phyloP scores from a whole-genome alignment of 2,888 invertebrate genomes.

The Molorchus minor region DNA sequence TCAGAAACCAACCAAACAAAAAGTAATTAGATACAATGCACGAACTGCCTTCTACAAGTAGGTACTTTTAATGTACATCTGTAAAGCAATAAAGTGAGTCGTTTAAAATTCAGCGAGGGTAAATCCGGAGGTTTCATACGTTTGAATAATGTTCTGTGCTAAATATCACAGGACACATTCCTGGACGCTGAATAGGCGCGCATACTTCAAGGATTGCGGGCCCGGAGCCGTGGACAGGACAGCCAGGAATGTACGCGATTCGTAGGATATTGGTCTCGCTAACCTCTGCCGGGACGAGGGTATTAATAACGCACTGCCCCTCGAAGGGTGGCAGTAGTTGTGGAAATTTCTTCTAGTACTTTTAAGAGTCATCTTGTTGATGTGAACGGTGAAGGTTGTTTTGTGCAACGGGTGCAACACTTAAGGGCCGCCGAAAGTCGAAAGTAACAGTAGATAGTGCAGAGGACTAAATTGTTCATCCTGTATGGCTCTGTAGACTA shows the following conservation, averaged over 20 bases:
- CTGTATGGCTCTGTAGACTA: too few relatives aligned
- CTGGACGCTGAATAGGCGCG: constrained; percentile 48
- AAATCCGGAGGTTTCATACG: constrained; percentile 48
- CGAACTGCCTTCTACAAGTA: too few relatives aligned
- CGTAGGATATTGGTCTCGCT: constrained; percentile 41
- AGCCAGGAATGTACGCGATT: constrained; percentile 51
- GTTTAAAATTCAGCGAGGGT: constrained; percentile 47
- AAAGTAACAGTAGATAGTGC: too few relatives aligned
- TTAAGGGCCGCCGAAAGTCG: too few relatives aligned
- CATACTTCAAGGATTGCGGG: constrained; percentile 58
- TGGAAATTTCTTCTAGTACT: constrained; percentile 16
- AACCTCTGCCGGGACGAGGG: constrained; percentile 37
- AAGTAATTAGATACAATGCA: too few relatives aligned
- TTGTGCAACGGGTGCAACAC: too few relatives aligned
- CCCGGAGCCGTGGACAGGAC: constrained; percentile 54
- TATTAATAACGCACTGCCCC: constrained; percentile 35
- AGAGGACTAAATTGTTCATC: too few relatives aligned
- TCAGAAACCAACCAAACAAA: too few relatives aligned
- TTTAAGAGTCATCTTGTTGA: too few relatives aligned
- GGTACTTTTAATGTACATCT: too few relatives aligned
- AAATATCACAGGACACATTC: constrained; percentile 57
- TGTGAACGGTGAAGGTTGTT: too few relatives aligned
- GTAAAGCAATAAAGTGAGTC: constrained; percentile 36
- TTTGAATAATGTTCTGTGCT: constrained; percentile 51
- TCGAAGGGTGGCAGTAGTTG: constrained; percentile 20